Evolutionary conservation across 2,797 vertebrate genomes (phyloP), one percentile per base, ranked within the genome.

Genomic region (Crypturellus tataupa): DNA sequence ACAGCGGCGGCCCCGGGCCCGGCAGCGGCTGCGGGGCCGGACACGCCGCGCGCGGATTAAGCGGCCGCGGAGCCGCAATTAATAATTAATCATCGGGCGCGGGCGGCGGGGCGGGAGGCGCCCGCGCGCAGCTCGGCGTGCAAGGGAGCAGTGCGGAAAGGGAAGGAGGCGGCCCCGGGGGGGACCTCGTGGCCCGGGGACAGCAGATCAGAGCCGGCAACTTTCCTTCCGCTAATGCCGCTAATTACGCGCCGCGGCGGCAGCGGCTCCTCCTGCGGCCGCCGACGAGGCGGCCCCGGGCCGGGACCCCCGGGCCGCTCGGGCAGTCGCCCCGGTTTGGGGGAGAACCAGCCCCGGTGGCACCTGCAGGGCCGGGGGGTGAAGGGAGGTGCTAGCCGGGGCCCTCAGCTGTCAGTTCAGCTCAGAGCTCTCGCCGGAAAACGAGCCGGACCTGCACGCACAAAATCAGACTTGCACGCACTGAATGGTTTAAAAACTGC

Each of bases 61-160:
- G 82, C 92, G 1, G 89, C 83, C 81, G 90, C 85, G 62, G 91
- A 91, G 93, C 90, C 73, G 53, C 97, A 96, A 96, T 97, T 97
- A 97, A 97, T 96, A 93, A 93, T 96, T 96, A 93, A 93, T 96
- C 96, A 94, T 92, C 92, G 91, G 91, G 92, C 89, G 96, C 95
- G 95, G 88, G 93, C 47, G 89, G 10, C 9, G 70, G 46, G 37
- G 53, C 70, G 58, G 15, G 35, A 42, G n/a, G 29, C 17, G 69
- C 60, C 24, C 13, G 8, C 49, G 68, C 49, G 56, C 31, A 20
- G n/a, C 56, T 21, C n/a, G 71, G 51, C 44, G 42, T 80, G 90
- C 65, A 59, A 70, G 42, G 39, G 87, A 91, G 95, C 65, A 62
- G 47, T 29, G 80, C 37, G 49, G 49, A 27, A 58, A 75, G 47